phyloP scores from a whole-genome alignment of 2,888 invertebrate genomes.

The Aleiodes leptofemur region DNA sequence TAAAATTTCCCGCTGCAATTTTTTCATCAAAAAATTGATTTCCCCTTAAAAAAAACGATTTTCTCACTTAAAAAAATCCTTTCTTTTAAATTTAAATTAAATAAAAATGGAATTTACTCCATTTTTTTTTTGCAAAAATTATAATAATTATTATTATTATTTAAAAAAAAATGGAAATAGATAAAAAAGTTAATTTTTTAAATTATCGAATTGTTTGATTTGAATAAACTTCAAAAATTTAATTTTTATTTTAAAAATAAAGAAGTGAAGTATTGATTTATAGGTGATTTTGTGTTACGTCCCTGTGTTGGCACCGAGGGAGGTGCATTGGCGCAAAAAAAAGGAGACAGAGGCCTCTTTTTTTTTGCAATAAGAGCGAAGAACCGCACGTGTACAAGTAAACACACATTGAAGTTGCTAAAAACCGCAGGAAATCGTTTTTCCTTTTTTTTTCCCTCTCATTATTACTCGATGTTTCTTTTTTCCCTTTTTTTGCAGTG shows the following conservation, averaged over 20 bases:
- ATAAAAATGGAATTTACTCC: too few relatives aligned
- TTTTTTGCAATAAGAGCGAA: too few relatives aligned
- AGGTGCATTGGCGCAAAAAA: conserved; percentile 44
- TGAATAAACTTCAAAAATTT: neutral
- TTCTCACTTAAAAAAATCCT: too few relatives aligned
- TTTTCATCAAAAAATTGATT: too few relatives aligned
- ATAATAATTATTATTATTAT: neutral
- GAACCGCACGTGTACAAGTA: conserved; percentile 50
- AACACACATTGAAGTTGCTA: conserved; percentile 38
- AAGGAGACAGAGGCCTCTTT: conserved; percentile 1
- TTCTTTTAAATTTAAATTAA: too few relatives aligned
- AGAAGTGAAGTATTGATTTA: conserved; percentile 53
- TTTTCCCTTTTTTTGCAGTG: neutral
- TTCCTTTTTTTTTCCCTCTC: too few relatives aligned
- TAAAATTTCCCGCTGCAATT: too few relatives aligned
- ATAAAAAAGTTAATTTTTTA: too few relatives aligned
- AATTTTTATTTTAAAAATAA: neutral
- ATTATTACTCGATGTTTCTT: neutral
- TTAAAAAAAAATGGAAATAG: neutral
- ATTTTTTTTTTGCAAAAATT: neutral
- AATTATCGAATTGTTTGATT: conserved; percentile 8
- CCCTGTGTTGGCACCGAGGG: conserved; percentile 44
- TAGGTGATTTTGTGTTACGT: conserved; percentile 45
- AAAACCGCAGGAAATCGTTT: conserved; percentile 36
- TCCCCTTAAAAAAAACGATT: too few relatives aligned